phyloP scores from a whole-genome alignment of 1,140 invertebrate species.

The Olivierus martensii region DNA sequence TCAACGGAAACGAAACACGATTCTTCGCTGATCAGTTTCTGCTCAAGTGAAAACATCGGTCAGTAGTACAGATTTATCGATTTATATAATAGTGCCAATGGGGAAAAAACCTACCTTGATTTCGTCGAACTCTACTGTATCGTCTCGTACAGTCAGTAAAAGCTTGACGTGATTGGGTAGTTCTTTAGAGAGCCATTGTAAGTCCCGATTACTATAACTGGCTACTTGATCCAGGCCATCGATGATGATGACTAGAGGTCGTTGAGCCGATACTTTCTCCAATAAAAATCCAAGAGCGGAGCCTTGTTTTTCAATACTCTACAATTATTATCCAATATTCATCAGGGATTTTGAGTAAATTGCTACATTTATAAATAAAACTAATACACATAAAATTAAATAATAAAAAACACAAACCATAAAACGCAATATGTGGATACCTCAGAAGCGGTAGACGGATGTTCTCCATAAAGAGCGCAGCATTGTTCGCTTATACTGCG shows the following conservation, averaged over 20 bases:
- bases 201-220: conserved; percentile 20
- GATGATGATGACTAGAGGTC: conserved; percentile 48
- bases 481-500: conserved; percentile 51
- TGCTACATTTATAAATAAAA: too few relatives aligned
- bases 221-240: conserved; percentile 54
- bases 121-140: conserved; percentile 31
- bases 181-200: conserved; percentile 50
- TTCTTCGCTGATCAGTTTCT: too few relatives aligned
- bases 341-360: too few relatives aligned
- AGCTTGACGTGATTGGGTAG: conserved; percentile 54
- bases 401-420: too few relatives aligned
- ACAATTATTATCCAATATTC: conserved; percentile 6
- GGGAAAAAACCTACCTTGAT: conserved; percentile 24
- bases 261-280: conserved; percentile 35
- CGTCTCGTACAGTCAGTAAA: conserved; percentile 50
- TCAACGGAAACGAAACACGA: too few relatives aligned
- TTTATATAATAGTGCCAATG: too few relatives aligned
- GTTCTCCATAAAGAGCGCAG: conserved; percentile 36
- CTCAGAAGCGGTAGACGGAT: conserved; percentile 20
- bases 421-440: conserved; percentile 2
- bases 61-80: too few relatives aligned
- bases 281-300: conserved; percentile 36
- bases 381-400: too few relatives aligned
- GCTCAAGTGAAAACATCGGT: too few relatives aligned
- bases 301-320: conserved; percentile 35